phyloP scores from a whole-genome alignment of 2,797 vertebrate species.

The Phaenicophaeus curvirostris region DNA sequence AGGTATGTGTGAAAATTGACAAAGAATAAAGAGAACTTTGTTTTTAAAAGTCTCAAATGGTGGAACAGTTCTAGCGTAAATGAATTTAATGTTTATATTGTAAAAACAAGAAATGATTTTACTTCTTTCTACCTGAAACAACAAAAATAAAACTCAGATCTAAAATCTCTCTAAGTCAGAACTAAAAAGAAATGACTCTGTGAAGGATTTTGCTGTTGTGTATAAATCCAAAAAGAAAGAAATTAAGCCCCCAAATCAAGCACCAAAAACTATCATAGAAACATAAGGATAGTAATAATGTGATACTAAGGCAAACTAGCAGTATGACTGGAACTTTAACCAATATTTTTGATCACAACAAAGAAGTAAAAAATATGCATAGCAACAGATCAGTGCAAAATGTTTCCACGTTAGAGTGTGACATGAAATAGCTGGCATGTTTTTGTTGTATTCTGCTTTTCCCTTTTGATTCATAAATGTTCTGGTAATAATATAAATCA shows the following conservation, averaged over 20 bases:
- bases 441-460: not conserved
- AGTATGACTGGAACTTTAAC: not conserved
- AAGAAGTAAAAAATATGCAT: not conserved
- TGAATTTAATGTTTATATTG: not conserved
- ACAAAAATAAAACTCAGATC: not conserved
- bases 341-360: not conserved
- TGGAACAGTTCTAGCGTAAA: not conserved
- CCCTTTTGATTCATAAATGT: not conserved
- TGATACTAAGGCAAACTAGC: not conserved
- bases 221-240: not conserved
- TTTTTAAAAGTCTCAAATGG: not conserved
- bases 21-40: not conserved
- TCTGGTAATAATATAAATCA: not conserved
- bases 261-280: not conserved
- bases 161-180: not conserved
- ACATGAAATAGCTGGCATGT: not conserved
- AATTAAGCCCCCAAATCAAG: fast-evolving
- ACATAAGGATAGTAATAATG: not conserved
- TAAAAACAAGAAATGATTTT: not conserved
- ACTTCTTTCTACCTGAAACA: not conserved
- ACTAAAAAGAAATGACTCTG: not conserved
- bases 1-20: not conserved
- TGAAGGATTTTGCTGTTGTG: not conserved
- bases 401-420: not conserved
- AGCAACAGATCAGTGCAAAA: not conserved